Conservation (phyloP, 2,797 vertebrate species). For the Mus caroli region DNA sequence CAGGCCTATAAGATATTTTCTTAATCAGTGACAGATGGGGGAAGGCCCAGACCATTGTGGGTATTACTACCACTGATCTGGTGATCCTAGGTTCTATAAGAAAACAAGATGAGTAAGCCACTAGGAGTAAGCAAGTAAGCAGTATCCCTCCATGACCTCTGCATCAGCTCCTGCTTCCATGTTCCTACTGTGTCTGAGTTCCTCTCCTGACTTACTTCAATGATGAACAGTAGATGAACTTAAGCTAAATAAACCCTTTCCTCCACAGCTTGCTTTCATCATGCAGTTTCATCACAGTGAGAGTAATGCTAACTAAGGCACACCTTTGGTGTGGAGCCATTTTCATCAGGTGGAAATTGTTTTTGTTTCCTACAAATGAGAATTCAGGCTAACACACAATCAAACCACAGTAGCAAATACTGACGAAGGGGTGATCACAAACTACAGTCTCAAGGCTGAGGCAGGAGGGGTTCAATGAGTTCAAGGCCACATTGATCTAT, state of each 20-base stretch:
- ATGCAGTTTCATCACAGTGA: not conserved
- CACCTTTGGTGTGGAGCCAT: not conserved
- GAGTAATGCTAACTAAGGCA: not conserved
- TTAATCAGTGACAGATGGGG: not conserved
- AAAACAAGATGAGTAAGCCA: not conserved
- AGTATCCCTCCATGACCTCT: not conserved
- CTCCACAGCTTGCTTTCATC: not conserved
- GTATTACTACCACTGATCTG: not conserved
- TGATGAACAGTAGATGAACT: not conserved
- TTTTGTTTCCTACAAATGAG: slow-evolving; percentile 20
- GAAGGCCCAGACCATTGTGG: not conserved
- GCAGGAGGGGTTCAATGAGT: not conserved
- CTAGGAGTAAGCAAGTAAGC: not conserved
- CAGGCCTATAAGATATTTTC: not conserved
- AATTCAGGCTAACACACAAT: not conserved
- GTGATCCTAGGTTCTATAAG: not conserved
- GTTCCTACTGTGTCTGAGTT: not conserved
- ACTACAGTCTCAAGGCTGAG: not conserved
- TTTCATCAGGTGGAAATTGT: not conserved
- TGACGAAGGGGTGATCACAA: not conserved
- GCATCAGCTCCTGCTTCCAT: no score
- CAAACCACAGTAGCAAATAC: slow-evolving; percentile 11
- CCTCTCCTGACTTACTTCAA: no score
- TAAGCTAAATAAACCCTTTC: not conserved
- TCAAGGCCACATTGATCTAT: not conserved